Conservation (phyloP, 2,888 invertebrate genomes). For the Agrochola circellaris region DNA sequence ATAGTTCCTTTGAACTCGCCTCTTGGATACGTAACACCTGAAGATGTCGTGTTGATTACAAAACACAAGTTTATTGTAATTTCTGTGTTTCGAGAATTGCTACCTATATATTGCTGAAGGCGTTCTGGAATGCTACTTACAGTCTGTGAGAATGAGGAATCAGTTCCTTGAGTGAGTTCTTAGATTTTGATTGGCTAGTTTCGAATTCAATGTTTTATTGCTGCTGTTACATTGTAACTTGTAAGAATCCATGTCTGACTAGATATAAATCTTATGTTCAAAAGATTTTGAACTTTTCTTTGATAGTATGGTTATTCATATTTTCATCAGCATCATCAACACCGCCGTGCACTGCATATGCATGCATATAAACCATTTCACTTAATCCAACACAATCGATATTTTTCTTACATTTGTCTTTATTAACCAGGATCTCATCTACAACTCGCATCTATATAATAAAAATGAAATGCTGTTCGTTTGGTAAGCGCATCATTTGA, state of each 20-base stretch:
- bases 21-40: conserved; percentile 42
- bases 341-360: not conserved
- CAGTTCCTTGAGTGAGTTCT: not conserved
- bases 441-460: no score
- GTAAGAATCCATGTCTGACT: not conserved
- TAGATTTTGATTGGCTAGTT: not conserved
- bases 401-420: not conserved
- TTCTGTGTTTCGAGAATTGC: conserved; percentile 43
- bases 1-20: conserved; percentile 39
- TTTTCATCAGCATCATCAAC: not conserved
- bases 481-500: no score
- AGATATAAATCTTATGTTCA: not conserved
- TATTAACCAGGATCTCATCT: no score
- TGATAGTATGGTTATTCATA: not conserved
- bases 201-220: not conserved
- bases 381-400: not conserved
- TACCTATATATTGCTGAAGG: conserved; percentile 9
- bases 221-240: not conserved
- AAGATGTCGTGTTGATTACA: conserved; percentile 38
- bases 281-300: not conserved
- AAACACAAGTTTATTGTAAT: conserved; percentile 57
- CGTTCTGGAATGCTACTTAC: conserved; percentile 18
- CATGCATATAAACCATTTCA: not conserved
- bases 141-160: conserved; percentile 10
- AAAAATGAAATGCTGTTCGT: no score